phyloP scores from a whole-genome alignment of 1,140 invertebrate genomes.

The Meteorus sp. region DNA sequence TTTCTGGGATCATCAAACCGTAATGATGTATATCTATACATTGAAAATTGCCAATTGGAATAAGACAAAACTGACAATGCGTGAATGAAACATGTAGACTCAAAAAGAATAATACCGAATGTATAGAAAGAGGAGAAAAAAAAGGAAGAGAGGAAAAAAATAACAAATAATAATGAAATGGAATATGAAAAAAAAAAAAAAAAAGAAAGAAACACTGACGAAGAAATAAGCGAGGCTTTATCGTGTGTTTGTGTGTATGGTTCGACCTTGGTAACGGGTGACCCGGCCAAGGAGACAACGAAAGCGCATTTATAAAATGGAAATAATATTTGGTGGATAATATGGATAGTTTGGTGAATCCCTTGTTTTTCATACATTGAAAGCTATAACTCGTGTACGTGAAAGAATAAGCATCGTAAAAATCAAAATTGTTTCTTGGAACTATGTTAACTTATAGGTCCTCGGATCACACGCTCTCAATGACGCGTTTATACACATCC shows the following conservation, averaged over 20 bases:
- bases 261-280: constrained; percentile 3
- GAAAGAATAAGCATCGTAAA: constrained; percentile 49
- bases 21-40: no score
- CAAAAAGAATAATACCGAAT: no score
- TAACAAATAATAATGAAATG: neutral
- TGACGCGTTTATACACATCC: no score
- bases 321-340: neutral
- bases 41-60: no score
- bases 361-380: constrained; percentile 33
- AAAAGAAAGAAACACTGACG: neutral
- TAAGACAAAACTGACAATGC: neutral
- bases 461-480: no score
- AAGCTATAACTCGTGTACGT: constrained; percentile 21
- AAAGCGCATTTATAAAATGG: no score
- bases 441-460: constrained; percentile 38
- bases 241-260: neutral
- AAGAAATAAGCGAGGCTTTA: neutral
- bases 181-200: neutral
- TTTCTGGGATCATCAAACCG: constrained; percentile 10
- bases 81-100: constrained; percentile 7
- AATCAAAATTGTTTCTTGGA: constrained; percentile 49
- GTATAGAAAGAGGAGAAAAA: no score
- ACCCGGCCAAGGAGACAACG: constrained; percentile 5
- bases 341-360: neutral
- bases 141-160: neutral